phyloP scores from a whole-genome alignment of 2,113 vertebrate genomes.

The Apus apus region DNA sequence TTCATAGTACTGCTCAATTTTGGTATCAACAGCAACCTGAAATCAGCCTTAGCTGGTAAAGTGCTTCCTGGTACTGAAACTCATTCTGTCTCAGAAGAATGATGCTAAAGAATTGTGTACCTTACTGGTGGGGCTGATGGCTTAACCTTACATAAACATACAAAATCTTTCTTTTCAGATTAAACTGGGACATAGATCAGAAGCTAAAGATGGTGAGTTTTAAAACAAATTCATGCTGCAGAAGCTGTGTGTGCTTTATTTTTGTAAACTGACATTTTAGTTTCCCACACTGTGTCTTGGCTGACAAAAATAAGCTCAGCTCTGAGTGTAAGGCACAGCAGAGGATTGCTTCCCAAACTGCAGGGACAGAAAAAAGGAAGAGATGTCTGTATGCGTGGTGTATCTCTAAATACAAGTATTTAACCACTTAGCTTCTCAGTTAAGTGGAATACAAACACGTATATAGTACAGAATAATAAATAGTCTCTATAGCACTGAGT shows the following conservation, averaged over 20 bases:
- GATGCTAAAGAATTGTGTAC: not conserved
- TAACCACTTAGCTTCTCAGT: not conserved
- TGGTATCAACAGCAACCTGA: not conserved
- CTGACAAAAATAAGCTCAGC: not conserved
- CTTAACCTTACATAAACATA: not conserved
- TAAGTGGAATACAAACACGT: not conserved
- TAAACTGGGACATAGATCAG: slow-evolving; percentile 95
- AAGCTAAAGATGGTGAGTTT: slow-evolving; percentile 95
- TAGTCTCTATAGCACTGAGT: not conserved
- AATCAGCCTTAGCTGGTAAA: not conserved
- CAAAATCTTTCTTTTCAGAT: slow-evolving; percentile 79
- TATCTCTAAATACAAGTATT: not conserved
- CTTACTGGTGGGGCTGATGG: not conserved
- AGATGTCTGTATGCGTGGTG: not conserved
- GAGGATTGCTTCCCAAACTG: not conserved
- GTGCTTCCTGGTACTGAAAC: not conserved
- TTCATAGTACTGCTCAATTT: not conserved
- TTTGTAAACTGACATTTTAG: not conserved
- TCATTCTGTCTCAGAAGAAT: not conserved
- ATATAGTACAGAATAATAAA: not conserved
- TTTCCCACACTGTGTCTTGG: not conserved
- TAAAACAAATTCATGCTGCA: not conserved
- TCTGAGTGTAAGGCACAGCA: not conserved
- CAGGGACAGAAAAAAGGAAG: not conserved
- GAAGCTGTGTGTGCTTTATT: not conserved